Evolutionary conservation across 1,140 invertebrate genomes (phyloP).

Genomic region (Neodiprion lecontei): DNA sequence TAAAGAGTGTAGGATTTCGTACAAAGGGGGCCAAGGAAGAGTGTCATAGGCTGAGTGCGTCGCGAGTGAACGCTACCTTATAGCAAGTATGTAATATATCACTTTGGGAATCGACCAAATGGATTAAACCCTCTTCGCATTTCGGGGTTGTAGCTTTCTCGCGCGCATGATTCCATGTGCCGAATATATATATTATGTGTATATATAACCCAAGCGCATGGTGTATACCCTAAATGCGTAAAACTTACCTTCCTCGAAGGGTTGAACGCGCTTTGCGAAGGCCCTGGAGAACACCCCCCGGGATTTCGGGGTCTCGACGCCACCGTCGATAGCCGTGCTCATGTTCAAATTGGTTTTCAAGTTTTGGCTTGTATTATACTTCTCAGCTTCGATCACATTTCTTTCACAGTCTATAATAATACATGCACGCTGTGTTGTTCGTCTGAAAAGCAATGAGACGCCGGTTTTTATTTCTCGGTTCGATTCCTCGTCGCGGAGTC

Average conservation of each 20-base stretch:
- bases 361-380: not conserved
- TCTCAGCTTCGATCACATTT: not conserved
- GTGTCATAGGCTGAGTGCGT: too few species aligned
- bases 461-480: not conserved
- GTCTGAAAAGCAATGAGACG: not conserved
- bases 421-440: not conserved
- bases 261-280: conserved; percentile 54
- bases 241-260: conserved; percentile 57
- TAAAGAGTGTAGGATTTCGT: too few species aligned
- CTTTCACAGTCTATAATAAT: not conserved
- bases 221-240: not conserved
- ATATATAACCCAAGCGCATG: too few species aligned
- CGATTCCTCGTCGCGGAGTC: too few species aligned
- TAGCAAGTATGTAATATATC: too few species aligned
- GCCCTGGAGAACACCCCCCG: conserved; percentile 53
- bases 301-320: conserved; percentile 49
- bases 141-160: not conserved
- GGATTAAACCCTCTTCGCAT: not conserved
- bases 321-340: conserved; percentile 53
- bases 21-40: too few species aligned
- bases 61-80: too few species aligned
- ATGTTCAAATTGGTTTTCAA: conserved; percentile 33
- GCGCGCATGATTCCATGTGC: not conserved
- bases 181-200: too few species aligned
- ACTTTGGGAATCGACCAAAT: not conserved